phyloP scores from a whole-genome alignment of 2,113 vertebrate species.

The Channa argus region DNA sequence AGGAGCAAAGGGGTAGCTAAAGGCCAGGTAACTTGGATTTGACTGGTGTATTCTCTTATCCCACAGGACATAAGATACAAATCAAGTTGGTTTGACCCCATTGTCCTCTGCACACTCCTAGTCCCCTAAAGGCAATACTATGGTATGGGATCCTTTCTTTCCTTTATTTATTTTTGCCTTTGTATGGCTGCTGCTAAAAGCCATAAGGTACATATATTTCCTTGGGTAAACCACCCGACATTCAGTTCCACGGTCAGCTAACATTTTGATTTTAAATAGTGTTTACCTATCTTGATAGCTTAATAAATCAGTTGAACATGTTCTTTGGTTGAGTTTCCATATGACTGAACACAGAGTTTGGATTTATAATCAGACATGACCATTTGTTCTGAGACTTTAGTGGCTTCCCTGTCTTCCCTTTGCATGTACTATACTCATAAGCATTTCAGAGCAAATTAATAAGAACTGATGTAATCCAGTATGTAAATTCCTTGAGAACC shows the following conservation, averaged over 20 bases:
- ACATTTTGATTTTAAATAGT: conserved; percentile 77
- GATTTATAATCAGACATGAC: not conserved
- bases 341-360: conserved; percentile 40
- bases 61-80: conserved; percentile 80
- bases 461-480: conserved; percentile 42
- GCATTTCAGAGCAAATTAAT: no score
- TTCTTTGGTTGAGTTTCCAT: conserved; percentile 50
- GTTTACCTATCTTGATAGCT: conserved; percentile 71
- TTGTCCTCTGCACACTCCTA: conserved; percentile 79
- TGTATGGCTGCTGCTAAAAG: conserved; percentile 71
- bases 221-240: conserved; percentile 73
- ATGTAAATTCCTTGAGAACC: conserved; percentile 50
- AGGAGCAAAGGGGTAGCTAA: conserved; percentile 77
- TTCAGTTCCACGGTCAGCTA: conserved; percentile 48
- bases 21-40: conserved; percentile 79
- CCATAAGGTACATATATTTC: conserved; percentile 76
- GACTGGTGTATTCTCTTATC: conserved; percentile 77
- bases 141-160: conserved; percentile 74
- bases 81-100: conserved; percentile 84
- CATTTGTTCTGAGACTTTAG: conserved; percentile 3
- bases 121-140: conserved; percentile 77
- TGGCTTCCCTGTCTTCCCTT: not conserved
- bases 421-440: not conserved
- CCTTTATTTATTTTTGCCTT: conserved; percentile 81
- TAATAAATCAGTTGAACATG: conserved; percentile 49